Evolutionary conservation across 2,113 vertebrate species (phyloP).

Genomic region (Monarcha castaneiventris): DNA sequence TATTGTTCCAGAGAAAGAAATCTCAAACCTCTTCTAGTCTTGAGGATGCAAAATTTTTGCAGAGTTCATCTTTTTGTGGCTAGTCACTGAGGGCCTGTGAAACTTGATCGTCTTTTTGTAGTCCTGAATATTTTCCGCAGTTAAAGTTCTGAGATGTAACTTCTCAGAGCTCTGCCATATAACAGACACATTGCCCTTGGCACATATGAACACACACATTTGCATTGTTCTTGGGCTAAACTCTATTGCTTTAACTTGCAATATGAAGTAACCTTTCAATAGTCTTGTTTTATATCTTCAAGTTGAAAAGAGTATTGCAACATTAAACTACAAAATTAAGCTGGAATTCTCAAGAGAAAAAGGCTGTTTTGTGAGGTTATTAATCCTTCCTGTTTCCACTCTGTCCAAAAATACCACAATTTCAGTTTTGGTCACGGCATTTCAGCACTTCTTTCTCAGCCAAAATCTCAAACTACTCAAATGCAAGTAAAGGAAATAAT

Average conservation of each 20-base stretch:
- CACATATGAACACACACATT: rapidly evolving
- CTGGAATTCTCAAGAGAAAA: neutral
- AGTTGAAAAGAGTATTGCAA: neutral
- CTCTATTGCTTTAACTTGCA: neutral
- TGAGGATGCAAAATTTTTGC: neutral
- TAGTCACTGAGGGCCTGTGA: neutral
- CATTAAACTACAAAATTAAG: neutral
- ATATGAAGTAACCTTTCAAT: neutral
- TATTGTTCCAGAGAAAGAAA: neutral
- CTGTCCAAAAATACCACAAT: constrained; percentile 23
- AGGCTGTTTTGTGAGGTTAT: neutral
- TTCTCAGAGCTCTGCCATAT: neutral
- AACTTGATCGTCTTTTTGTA: neutral
- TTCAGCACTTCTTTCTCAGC: constrained; percentile 13
- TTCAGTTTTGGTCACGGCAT: neutral
- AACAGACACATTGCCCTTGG: neutral
- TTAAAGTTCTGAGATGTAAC: neutral
- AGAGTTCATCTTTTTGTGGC: neutral
- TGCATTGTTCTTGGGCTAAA: neutral
- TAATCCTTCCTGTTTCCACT: constrained; percentile 37
- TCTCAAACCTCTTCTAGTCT: neutral
- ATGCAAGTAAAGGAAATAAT: neutral
- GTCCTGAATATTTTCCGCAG: neutral
- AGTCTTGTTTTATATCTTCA: neutral
- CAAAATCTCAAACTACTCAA: constrained; percentile 9